A percentile compares a stretch with the other conserved stretches of the same genome.
phyloP scores from a whole-genome alignment of 2,113 vertebrate species.

The Forbesichthys papilliferus region DNA sequence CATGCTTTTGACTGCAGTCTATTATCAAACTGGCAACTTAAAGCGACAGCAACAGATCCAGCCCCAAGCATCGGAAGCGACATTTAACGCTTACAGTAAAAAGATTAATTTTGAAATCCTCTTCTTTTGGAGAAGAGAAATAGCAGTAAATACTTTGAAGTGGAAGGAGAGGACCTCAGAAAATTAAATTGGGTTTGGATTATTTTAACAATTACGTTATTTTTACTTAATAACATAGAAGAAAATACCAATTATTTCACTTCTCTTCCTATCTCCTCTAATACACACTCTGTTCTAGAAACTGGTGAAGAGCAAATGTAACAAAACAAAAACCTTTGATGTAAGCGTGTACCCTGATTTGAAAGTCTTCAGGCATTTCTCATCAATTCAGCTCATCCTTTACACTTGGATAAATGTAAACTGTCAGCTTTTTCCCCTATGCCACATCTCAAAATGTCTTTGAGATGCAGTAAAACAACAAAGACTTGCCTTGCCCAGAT shows the following conservation, averaged over 20 bases:
- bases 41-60: conserved; percentile 24
- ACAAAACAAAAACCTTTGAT: conserved; percentile 67
- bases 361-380: conserved; percentile 52
- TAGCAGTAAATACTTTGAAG: background rate
- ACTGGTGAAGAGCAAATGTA: conserved; percentile 47
- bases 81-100: conserved; percentile 10
- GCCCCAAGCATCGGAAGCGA: background rate
- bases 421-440: conserved; percentile 2
- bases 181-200: conserved; percentile 29
- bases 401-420: conserved; percentile 53
- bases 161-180: conserved; percentile 11
- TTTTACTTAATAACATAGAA: conserved; percentile 59
- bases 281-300: conserved; percentile 23
- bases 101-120: conserved; percentile 2
- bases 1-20: conserved; percentile 24
- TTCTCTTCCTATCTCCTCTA: conserved; percentile 5
- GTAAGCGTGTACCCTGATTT: conserved; percentile 48
- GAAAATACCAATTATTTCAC: conserved; percentile 48
- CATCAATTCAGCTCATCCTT: conserved; percentile 45
- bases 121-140: background rate
- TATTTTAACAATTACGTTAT: conserved; percentile 49
- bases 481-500: no score
- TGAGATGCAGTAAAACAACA: no score
- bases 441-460: no score
- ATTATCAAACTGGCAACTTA: conserved; percentile 33